phyloP scores from a whole-genome alignment of 1,140 invertebrate genomes.

The Apis cerana region DNA sequence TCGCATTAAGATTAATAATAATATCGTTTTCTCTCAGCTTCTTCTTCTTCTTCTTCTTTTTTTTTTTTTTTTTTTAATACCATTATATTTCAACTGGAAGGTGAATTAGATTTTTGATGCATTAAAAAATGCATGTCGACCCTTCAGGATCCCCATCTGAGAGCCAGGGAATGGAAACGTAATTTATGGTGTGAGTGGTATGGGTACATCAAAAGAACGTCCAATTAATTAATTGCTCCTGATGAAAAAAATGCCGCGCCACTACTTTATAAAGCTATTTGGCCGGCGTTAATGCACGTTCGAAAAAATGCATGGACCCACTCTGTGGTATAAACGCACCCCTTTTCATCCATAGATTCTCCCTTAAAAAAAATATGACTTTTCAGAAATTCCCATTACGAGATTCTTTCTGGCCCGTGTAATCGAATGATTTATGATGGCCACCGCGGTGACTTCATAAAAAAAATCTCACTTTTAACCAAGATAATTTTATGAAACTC shows the following conservation, averaged over 20 bases:
- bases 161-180: constrained; percentile 33
- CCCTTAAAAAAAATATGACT: neutral
- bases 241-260: constrained; percentile 5
- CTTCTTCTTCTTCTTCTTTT: no score
- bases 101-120: constrained; percentile 35
- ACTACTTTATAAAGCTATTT: constrained; percentile 29
- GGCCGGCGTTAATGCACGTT: neutral
- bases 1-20: constrained; percentile 32
- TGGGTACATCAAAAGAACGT: constrained; percentile 48
- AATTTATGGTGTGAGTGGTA: constrained; percentile 41
- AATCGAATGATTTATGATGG: constrained; percentile 16
- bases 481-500: neutral
- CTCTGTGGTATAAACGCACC: neutral
- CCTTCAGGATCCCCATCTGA: constrained; percentile 6
- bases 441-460: neutral
- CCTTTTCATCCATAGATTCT: neutral
- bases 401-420: neutral
- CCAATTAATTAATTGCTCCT: constrained; percentile 50
- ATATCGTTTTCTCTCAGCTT: neutral
- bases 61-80: no score
- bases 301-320: constrained; percentile 8
- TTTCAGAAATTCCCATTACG: neutral
- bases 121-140: constrained; percentile 41
- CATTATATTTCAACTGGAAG: constrained; percentile 13
- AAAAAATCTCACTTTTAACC: constrained; percentile 3